Conservation (phyloP, 2,797 vertebrate species). For the Trematomus bernacchii region DNA sequence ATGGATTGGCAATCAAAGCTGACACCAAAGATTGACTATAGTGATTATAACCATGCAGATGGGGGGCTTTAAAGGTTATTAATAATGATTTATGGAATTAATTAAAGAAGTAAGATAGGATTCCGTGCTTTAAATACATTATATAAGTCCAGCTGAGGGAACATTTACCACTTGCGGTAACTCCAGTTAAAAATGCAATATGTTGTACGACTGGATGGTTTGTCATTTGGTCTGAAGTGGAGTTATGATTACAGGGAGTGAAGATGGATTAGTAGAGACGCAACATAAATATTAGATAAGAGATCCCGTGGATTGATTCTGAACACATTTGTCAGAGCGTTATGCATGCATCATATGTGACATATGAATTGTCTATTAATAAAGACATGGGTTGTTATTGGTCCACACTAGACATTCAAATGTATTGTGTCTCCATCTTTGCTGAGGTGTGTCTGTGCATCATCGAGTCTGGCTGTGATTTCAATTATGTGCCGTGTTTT, state of each 20-base stretch:
- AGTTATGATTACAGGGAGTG: slow-evolving; percentile 68
- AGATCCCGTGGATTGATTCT: slow-evolving; percentile 27
- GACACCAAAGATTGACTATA: slow-evolving; percentile 88
- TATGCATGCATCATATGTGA: slow-evolving; percentile 14
- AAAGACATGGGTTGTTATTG: slow-evolving; percentile 24
- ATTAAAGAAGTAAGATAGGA: slow-evolving; percentile 86
- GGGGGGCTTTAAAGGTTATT: slow-evolving; percentile 88
- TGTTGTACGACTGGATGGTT: slow-evolving; percentile 58
- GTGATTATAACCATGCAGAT: slow-evolving; percentile 87
- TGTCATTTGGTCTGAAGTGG: slow-evolving; percentile 58
- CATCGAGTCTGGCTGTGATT: neutral
- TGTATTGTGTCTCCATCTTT: neutral
- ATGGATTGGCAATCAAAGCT: slow-evolving; percentile 88
- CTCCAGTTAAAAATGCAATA: slow-evolving; percentile 66
- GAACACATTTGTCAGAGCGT: slow-evolving; percentile 32
- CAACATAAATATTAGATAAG: slow-evolving; percentile 58
- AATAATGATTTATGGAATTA: slow-evolving; percentile 90
- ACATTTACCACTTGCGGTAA: slow-evolving; percentile 69
- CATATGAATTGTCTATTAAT: slow-evolving; percentile 27
- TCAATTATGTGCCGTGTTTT: neutral
- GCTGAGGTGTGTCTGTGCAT: neutral
- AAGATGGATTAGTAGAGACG: slow-evolving; percentile 60
- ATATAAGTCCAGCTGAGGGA: slow-evolving; percentile 80
- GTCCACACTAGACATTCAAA: neutral
- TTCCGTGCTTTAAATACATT: slow-evolving; percentile 81